phyloP scores from a whole-genome alignment of 2,797 vertebrate species.

The Pipistrellus pipistrellus region DNA sequence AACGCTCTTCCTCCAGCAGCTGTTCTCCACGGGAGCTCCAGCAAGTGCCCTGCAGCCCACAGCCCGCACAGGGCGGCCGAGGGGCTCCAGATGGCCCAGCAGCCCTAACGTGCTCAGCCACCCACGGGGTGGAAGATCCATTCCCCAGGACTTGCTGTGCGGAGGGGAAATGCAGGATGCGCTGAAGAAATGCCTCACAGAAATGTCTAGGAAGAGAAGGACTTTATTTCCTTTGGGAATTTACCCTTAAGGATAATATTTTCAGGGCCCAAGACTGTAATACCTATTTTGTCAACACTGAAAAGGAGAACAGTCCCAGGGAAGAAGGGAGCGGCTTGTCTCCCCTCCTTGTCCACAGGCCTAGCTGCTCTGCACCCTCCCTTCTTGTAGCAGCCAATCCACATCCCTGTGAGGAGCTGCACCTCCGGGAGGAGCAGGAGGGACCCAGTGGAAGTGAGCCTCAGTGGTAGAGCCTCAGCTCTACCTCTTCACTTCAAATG shows the following conservation, averaged over 20 bases:
- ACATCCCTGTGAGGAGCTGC: background rate
- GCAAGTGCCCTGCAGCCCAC: constrained; percentile 46
- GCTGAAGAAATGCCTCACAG: constrained; percentile 34
- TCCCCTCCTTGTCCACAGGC: background rate
- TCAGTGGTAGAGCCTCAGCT: background rate
- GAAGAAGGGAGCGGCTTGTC: background rate
- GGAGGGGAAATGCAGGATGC: background rate
- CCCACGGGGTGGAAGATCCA: background rate
- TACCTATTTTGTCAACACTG: background rate
- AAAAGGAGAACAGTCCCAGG: background rate
- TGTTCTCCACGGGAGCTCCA: constrained; percentile 70
- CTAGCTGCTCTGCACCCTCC: background rate
- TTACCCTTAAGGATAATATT: background rate
- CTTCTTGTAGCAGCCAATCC: background rate
- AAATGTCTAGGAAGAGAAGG: constrained; percentile 6
- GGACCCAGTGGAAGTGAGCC: background rate
- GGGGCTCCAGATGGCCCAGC: constrained; percentile 75
- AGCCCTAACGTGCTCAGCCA: constrained; percentile 9
- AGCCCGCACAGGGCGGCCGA: constrained; percentile 47
- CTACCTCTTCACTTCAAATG: background rate
- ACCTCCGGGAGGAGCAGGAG: background rate
- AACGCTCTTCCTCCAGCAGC: constrained; percentile 74
- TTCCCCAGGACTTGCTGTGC: background rate
- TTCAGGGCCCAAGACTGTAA: background rate
- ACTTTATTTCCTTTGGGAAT: background rate